phyloP scores from a whole-genome alignment of 1,140 invertebrate genomes.

The Drosophila arawakana region DNA sequence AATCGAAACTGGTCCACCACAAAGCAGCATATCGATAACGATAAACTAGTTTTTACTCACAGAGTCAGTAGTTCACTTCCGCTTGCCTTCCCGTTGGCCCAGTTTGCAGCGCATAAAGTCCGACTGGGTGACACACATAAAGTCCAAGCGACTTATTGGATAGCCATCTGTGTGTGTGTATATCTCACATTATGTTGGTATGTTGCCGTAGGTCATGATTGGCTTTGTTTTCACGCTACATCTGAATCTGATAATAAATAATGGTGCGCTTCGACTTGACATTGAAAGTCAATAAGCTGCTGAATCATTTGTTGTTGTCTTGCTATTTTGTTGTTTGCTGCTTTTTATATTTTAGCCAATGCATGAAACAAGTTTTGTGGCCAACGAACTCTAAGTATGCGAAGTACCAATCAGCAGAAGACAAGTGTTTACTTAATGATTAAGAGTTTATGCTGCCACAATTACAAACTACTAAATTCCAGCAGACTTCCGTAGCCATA shows the following conservation, averaged over 20 bases:
- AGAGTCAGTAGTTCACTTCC: conserved; percentile 40
- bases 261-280: conserved; percentile 72
- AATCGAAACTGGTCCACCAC: conserved; percentile 43
- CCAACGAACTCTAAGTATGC: conserved; percentile 70
- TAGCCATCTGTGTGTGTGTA: not conserved
- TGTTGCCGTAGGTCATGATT: conserved; percentile 75
- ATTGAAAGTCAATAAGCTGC: conserved; percentile 72
- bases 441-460: conserved; percentile 47
- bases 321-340: conserved; percentile 24
- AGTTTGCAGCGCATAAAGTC: not conserved
- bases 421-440: not conserved
- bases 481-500: conserved; percentile 55
- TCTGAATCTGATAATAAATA: conserved; percentile 42
- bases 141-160: conserved; percentile 14
- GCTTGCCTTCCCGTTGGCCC: conserved; percentile 24
- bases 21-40: conserved; percentile 26
- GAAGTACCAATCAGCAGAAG: conserved; percentile 2
- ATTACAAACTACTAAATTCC: conserved; percentile 51
- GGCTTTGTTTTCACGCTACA: conserved; percentile 46
- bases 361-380: conserved; percentile 68
- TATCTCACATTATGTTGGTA: conserved; percentile 20
- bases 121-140: conserved; percentile 42
- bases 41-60: conserved; percentile 37
- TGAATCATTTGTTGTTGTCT: conserved; percentile 53
- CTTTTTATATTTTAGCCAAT: conserved; percentile 28